Conservation (phyloP, 2,113 vertebrate species). For the Grantiella picta region DNA sequence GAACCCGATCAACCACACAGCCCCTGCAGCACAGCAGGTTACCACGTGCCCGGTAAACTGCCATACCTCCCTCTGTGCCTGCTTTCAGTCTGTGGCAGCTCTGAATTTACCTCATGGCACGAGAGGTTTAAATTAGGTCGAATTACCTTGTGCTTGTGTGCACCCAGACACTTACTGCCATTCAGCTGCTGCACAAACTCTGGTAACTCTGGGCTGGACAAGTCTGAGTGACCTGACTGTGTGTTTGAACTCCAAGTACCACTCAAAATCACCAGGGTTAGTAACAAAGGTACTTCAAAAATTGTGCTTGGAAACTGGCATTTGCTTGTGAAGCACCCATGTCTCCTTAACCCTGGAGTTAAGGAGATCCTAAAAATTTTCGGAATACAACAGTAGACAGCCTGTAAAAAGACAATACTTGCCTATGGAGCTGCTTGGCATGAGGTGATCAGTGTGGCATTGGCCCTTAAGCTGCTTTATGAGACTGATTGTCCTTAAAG, state of each 20-base stretch:
- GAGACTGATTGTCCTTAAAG: rapidly evolving
- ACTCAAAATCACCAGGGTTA: background rate
- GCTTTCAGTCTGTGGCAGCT: slow-evolving; percentile 5
- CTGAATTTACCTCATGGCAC: background rate
- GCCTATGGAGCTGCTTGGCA: background rate
- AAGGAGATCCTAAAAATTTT: background rate
- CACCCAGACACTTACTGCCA: background rate
- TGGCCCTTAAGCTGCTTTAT: background rate
- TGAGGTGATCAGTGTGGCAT: background rate
- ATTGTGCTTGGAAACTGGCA: background rate
- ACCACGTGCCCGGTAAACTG: rapidly evolving
- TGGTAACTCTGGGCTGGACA: background rate
- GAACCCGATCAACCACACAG: background rate
- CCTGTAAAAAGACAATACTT: background rate
- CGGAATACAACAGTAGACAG: background rate
- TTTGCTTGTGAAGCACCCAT: background rate
- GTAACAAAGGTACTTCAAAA: background rate
- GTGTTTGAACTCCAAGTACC: background rate
- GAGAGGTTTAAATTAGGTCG: background rate
- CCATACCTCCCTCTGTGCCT: background rate
- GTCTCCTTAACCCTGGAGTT: background rate
- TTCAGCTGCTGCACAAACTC: background rate
- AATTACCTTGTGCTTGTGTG: background rate
- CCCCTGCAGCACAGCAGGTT: background rate
- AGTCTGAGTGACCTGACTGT: background rate